These are phyloP conservation scores for Dexiosoma caninum DNA, from an alignment of 2,888 invertebrate genomes.

Conservation along the genomic window DNA sequence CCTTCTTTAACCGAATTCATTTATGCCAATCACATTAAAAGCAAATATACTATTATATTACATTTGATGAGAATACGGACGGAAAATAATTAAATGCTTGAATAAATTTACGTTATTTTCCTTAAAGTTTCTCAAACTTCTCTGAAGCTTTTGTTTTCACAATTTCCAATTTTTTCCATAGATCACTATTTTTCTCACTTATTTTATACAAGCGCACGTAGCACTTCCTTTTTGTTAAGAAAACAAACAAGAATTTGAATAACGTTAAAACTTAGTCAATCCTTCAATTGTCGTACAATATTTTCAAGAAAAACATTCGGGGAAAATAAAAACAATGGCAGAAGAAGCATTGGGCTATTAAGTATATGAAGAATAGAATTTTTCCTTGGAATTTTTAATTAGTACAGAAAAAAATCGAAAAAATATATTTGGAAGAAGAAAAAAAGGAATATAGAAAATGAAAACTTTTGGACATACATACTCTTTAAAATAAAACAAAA, in stretches of 20 bases:
- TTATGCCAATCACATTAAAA: slow-evolving; percentile 23
- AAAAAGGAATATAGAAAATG: slow-evolving; percentile 19
- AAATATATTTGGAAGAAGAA: neutral
- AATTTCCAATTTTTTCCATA: slow-evolving; percentile 13
- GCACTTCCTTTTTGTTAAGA: slow-evolving; percentile 33
- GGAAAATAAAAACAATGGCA: slow-evolving; percentile 8
- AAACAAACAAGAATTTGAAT: slow-evolving; percentile 52
- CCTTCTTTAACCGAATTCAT: neutral
- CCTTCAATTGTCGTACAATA: slow-evolving; percentile 30
- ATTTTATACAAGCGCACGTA: neutral
- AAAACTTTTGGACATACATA: slow-evolving; percentile 52
- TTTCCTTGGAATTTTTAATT: slow-evolving; percentile 73
- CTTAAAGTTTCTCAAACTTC: slow-evolving; percentile 22
- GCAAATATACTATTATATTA: neutral
- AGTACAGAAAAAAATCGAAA: slow-evolving; percentile 66
- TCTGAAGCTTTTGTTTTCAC: neutral
- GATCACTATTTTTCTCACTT: slow-evolving; percentile 33
- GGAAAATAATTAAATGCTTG: slow-evolving; percentile 54
- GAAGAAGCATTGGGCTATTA: neutral
- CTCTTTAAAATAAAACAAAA: slow-evolving; percentile 44
- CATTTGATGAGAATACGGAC: slow-evolving; percentile 13
- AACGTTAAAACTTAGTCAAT: slow-evolving; percentile 34
- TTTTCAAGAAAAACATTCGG: neutral
- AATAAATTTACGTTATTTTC: slow-evolving; percentile 49
- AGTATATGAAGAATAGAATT: slow-evolving; percentile 1